These are phyloP conservation scores for Hyppa rectilinea DNA, from an alignment of 2,888 invertebrate species.

Conservation along the genomic window DNA sequence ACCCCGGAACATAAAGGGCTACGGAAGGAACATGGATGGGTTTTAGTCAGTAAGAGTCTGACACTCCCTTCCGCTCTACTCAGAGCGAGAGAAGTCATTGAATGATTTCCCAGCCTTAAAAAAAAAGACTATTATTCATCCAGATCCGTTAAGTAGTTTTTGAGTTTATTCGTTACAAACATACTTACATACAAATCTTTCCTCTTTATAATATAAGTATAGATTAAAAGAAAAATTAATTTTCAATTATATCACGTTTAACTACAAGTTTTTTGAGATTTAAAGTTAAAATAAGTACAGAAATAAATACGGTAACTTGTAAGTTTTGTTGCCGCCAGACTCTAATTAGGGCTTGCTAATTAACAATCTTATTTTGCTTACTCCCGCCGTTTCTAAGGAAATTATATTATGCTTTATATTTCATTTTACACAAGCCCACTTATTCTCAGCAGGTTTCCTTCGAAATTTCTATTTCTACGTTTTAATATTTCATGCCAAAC, in stretches of 20 bases:
- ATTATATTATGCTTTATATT: conserved; percentile 66
- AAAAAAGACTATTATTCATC: no score
- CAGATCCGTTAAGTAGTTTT: no score
- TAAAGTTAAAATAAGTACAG: conserved; percentile 12
- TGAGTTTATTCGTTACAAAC: no score
- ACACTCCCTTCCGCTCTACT: no score
- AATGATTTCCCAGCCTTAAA: no score
- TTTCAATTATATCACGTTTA: neutral
- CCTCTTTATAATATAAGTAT: no score
- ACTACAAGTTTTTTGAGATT: neutral
- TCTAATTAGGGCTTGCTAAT: conserved; percentile 67
- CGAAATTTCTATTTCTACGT: conserved; percentile 57
- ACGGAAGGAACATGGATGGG: no score
- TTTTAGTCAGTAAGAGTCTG: no score
- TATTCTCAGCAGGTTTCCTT: conserved; percentile 44
- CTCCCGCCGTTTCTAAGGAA: conserved; percentile 60
- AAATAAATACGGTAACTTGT: conserved; percentile 31
- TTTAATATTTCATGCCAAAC: conserved; percentile 58
- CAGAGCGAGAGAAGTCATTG: no score
- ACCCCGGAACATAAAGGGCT: no score
- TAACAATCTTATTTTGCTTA: conserved; percentile 71
- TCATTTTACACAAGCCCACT: conserved; percentile 58
- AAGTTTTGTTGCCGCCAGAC: conserved; percentile 54
- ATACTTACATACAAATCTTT: no score
- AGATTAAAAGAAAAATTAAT: neutral